phyloP scores from a whole-genome alignment of 2,797 vertebrate species.

The Furcifer pardalis region DNA sequence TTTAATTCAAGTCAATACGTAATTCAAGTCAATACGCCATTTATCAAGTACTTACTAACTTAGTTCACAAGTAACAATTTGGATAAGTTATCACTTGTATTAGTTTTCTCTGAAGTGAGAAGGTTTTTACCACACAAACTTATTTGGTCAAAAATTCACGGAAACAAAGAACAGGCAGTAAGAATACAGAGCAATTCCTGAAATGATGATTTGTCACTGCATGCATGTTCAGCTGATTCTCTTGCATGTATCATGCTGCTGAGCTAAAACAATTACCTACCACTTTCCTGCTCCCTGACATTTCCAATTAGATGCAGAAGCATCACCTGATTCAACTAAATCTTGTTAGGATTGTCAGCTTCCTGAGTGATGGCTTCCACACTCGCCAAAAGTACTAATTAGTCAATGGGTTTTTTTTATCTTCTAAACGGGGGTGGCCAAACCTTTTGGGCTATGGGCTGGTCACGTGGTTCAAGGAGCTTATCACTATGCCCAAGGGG shows the following conservation, averaged over 20 bases:
- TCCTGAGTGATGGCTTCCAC: background rate
- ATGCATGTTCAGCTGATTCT: background rate
- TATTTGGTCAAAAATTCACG: background rate
- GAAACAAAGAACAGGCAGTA: background rate
- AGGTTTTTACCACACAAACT: background rate
- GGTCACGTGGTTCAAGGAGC: too few species aligned
- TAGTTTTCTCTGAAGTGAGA: background rate
- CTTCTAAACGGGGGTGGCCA: too few species aligned
- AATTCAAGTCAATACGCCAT: background rate
- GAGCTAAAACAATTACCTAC: background rate
- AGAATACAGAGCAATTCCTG: background rate
- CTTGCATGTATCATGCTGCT: background rate
- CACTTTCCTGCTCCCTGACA: background rate
- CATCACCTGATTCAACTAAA: background rate
- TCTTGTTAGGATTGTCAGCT: background rate
- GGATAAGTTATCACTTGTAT: background rate
- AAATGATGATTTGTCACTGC: background rate
- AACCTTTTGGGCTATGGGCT: too few species aligned
- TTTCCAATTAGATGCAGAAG: background rate
- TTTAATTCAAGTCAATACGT: too few species aligned
- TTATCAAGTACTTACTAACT: background rate
- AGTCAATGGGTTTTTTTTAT: background rate
- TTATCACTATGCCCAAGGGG: too few species aligned
- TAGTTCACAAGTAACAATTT: background rate
- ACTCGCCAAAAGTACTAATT: background rate